Evolutionary conservation across 2,113 vertebrate species (phyloP).

Genomic region (Erpornis zantholeuca): DNA sequence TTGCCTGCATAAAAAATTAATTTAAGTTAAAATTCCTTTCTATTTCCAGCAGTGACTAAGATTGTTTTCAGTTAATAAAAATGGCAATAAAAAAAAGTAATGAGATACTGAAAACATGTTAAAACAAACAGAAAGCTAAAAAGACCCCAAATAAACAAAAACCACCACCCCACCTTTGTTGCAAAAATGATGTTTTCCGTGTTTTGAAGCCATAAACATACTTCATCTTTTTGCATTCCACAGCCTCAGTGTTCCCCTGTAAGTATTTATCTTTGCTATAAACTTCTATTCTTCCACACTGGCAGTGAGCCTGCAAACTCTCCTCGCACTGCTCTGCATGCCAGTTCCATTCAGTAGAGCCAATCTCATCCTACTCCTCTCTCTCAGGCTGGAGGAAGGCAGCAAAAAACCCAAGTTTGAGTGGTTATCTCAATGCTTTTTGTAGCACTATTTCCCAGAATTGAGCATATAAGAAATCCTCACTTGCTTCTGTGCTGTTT

Average conservation of each 20-base stretch:
- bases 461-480: background rate
- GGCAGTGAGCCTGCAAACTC: background rate
- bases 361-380: background rate
- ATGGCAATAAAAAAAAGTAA: conserved; percentile 50
- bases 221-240: background rate
- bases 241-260: background rate
- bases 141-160: conserved; percentile 34
- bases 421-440: background rate
- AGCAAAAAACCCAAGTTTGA: background rate
- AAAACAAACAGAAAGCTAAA: conserved; percentile 67
- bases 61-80: conserved; percentile 68
- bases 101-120: conserved; percentile 47
- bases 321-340: background rate
- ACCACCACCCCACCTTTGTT: background rate
- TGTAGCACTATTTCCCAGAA: background rate
- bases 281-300: background rate
- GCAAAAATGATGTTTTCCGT: conserved; percentile 36
- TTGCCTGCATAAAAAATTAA: conserved; percentile 87
- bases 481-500: background rate
- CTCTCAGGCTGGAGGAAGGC: background rate
- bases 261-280: conserved; percentile 30
- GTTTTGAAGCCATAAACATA: conserved; percentile 2
- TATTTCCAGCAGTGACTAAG: conserved; percentile 63
- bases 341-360: background rate
- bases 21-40: conserved; percentile 76